Percentiles rank a stretch among this genome's conserved stretches.
Evolutionary conservation across 1,140 invertebrate species (phyloP).

Genomic region (Drosophila ercepeae): DNA sequence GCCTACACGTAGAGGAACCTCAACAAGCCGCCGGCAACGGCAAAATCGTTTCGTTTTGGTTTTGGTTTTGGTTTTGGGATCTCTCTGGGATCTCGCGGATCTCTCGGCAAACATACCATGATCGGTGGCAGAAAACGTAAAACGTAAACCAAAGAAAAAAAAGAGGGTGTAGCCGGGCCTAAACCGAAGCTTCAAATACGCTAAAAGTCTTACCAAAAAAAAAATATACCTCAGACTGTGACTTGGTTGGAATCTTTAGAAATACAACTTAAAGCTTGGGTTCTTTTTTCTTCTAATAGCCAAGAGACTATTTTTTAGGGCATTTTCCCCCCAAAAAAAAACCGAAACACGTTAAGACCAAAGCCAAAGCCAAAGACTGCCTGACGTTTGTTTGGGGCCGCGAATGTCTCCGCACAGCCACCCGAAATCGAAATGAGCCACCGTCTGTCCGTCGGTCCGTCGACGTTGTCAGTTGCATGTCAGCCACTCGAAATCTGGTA

Average conservation of each 20-base stretch:
- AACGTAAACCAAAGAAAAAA: slow-evolving; percentile 23
- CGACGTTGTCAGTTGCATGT: slow-evolving; percentile 74
- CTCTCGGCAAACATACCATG: slow-evolving; percentile 73
- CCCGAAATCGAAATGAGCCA: slow-evolving; percentile 39
- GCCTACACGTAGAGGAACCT: slow-evolving; percentile 71
- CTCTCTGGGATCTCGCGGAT: slow-evolving; percentile 37
- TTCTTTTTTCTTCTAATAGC: too few species aligned
- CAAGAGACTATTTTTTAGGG: neutral
- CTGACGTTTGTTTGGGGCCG: slow-evolving; percentile 40
- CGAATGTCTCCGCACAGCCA: slow-evolving; percentile 34
- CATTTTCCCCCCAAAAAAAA: slow-evolving; percentile 6
- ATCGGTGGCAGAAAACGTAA: slow-evolving; percentile 60
- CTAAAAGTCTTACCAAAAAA: neutral
- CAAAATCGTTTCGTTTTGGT: slow-evolving; percentile 48
- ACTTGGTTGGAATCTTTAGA: too few species aligned
- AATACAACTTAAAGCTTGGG: too few species aligned
- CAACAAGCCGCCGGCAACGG: slow-evolving; percentile 53
- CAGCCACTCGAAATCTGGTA: slow-evolving; percentile 49
- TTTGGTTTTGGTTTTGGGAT: slow-evolving; percentile 32
- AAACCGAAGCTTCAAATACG: slow-evolving; percentile 1
- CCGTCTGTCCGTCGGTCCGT: slow-evolving; percentile 24
- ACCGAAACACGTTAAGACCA: slow-evolving; percentile 31
- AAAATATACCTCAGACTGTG: too few species aligned
- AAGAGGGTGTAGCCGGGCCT: neutral
- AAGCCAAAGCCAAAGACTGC: slow-evolving; percentile 3